Evolutionary conservation across 2,888 invertebrate genomes (phyloP).

Genomic region (Erebia aethiops): DNA sequence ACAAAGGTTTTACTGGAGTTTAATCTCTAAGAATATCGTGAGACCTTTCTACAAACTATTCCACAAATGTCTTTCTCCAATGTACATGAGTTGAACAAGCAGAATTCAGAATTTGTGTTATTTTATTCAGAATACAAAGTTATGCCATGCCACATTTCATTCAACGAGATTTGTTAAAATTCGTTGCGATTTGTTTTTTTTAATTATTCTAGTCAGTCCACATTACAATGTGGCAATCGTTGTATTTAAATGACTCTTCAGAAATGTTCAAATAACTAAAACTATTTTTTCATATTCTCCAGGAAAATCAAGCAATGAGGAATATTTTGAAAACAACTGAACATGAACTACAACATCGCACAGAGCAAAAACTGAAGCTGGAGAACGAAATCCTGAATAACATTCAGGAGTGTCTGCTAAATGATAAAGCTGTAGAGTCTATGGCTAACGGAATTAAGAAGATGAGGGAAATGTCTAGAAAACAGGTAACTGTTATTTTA

Average conservation of each 20-base stretch:
- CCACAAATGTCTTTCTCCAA: no score
- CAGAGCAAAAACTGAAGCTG: slow-evolving; percentile 78
- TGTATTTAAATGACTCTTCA: neutral
- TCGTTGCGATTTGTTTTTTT: no score
- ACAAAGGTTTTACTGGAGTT: no score
- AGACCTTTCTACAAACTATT: neutral
- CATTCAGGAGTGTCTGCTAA: slow-evolving; percentile 86
- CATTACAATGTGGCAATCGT: no score
- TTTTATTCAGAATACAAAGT: neutral
- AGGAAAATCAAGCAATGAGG: slow-evolving; percentile 78
- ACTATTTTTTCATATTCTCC: slow-evolving; percentile 2
- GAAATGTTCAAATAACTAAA: neutral
- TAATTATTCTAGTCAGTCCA: no score
- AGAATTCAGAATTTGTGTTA: no score
- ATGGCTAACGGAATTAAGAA: slow-evolving; percentile 78
- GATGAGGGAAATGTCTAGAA: slow-evolving; percentile 75
- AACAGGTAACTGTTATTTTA: slow-evolving; percentile 56
- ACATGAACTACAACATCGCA: slow-evolving; percentile 75
- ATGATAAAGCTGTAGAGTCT: slow-evolving; percentile 86
- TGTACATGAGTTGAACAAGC: no score
- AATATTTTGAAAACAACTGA: slow-evolving; percentile 64
- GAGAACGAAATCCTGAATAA: slow-evolving; percentile 86
- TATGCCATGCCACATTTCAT: no score
- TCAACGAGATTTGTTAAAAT: no score
- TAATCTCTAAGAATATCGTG: no score